Percentiles rank a stretch among this genome's conserved stretches.
Evolutionary conservation across 2,797 vertebrate genomes (phyloP).

Genomic region (Avahi laniger): DNA sequence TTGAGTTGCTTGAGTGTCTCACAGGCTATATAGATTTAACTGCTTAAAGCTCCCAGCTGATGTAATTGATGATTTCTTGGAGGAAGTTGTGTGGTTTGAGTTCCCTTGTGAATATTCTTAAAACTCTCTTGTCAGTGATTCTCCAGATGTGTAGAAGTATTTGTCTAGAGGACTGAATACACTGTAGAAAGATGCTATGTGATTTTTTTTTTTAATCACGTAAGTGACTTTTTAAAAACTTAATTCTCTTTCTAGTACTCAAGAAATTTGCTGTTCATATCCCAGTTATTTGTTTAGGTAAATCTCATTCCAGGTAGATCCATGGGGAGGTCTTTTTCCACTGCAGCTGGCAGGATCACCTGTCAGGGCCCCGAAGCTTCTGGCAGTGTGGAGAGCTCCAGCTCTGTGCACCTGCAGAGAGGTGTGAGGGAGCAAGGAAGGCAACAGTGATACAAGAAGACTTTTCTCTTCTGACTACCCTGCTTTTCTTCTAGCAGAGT

Average conservation of each 20-base stretch:
- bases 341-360: neutral
- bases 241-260: conserved; percentile 5
- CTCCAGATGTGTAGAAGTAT: conserved; percentile 74
- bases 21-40: neutral
- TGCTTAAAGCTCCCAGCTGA: neutral
- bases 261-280: neutral
- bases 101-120: conserved; percentile 79
- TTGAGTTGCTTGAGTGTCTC: neutral
- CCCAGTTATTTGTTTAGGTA: neutral
- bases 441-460: neutral
- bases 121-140: conserved; percentile 76
- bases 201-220: neutral
- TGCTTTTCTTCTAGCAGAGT: neutral
- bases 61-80: conserved; percentile 37
- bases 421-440: neutral
- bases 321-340: neutral
- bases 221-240: neutral
- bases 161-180: conserved; percentile 25
- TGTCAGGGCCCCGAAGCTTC: neutral
- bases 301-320: neutral
- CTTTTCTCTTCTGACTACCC: neutral
- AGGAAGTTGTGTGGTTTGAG: conserved; percentile 74
- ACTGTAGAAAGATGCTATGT: neutral
- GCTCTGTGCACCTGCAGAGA: neutral
- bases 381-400: rapidly evolving